Base-by-base conservation (phyloP, 2,888 invertebrate genomes). In the Cheilosia soror region DNA sequence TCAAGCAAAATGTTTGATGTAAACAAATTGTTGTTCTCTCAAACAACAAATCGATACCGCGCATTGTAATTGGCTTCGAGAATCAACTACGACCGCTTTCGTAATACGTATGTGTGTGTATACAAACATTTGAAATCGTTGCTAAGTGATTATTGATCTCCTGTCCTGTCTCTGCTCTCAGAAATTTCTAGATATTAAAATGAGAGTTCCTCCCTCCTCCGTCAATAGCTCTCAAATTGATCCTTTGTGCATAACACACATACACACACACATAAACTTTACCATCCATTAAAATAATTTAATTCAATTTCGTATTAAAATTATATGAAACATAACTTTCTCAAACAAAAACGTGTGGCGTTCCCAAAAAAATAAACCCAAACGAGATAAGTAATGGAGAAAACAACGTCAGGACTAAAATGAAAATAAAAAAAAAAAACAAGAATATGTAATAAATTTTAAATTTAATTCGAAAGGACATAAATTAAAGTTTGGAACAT, bases 401-500 rank as follows among this genome's bases (percentile, higher is more conserved):
- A 62, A 55, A 27, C 62, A 47, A 27, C 55, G 25, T 29, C 42
- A 60, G 9, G 15, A 62, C 25, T 13, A 13, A 25, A 53, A 49
- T 5, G 11, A 27, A 29, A 31, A 51, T 27, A 25, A 62, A 20
- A 55, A 69, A 65, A 40, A 63, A 72, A 27, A 42, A n/a, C n/a
- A n/a, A 2, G 65, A 31, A 25, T 37, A 89, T 87, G 90, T 90
- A 89, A 91, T 91, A 91, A 91, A 91, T 91, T 91, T 90, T 88
- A 90, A 91, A 91, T 91, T 91, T 92, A 91, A 91, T 91, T 91
- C 91, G 90, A 91, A 91, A 91, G 91, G 90, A 91, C 91, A 91
- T 91, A 91, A 91, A 91, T 91, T 91, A 90, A 90, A 91, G 89
- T 91, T 91, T 89, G 90, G 90, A 91, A 91, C 91, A 90, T 91